Conservation (phyloP, 2,113 vertebrate species). For the Burhinus bistriatus region DNA sequence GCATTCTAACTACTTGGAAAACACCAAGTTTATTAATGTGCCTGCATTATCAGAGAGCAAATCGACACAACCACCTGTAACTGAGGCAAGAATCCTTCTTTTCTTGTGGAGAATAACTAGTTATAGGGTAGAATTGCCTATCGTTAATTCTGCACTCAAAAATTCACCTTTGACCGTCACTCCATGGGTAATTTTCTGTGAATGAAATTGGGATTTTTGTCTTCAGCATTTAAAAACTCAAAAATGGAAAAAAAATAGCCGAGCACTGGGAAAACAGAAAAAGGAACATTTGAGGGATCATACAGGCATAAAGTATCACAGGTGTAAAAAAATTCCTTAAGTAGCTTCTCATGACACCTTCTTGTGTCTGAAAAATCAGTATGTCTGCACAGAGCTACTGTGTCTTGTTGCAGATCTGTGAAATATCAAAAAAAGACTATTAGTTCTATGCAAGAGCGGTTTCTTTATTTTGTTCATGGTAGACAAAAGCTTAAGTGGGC, state of each 20-base stretch:
- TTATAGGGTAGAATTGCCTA: not conserved
- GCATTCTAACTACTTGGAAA: constrained; percentile 81
- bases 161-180: not conserved
- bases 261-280: not conserved
- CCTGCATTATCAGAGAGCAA: constrained; percentile 53
- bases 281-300: not conserved
- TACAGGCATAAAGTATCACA: not conserved
- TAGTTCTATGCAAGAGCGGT: not conserved
- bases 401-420: not conserved
- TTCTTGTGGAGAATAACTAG: not conserved
- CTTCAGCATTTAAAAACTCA: not conserved
- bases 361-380: not conserved
- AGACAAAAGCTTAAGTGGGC: not conserved
- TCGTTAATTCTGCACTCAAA: not conserved
- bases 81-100: constrained; percentile 53
- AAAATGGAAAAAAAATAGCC: not conserved
- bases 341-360: not conserved
- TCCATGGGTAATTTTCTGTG: not conserved
- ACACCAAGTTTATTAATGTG: constrained; percentile 74
- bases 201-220: not conserved
- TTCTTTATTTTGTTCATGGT: not conserved
- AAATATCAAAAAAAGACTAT: not conserved
- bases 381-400: not conserved
- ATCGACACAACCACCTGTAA: not conserved
- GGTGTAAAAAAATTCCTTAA: not conserved